Conservation (phyloP, 2,888 invertebrate species). For the Drosophila neotestacea region DNA sequence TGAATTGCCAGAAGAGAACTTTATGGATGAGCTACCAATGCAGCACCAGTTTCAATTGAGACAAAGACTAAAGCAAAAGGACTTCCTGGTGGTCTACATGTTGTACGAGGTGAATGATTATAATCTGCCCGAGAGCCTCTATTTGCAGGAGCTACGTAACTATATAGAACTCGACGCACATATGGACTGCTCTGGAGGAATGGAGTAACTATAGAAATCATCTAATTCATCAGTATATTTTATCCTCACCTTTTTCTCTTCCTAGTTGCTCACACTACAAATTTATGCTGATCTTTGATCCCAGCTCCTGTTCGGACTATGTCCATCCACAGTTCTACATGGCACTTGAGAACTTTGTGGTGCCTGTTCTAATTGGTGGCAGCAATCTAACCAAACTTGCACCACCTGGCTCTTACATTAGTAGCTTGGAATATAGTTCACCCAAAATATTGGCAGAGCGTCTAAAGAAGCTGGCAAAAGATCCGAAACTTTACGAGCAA, state of each 20-base stretch:
- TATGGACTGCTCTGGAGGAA: constrained; percentile 17
- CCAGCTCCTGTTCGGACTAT: constrained; percentile 88
- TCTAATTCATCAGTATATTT: too few species aligned
- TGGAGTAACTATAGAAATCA: constrained; percentile 33
- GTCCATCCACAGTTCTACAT: constrained; percentile 87
- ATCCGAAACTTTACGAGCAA: constrained; percentile 87
- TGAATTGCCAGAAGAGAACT: background rate
- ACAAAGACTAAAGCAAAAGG: constrained; percentile 21
- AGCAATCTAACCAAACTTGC: constrained; percentile 87
- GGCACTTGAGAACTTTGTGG: constrained; percentile 81
- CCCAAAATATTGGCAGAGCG: constrained; percentile 87
- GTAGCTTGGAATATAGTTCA: constrained; percentile 87
- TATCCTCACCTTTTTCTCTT: background rate
- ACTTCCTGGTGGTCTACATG: constrained; percentile 41
- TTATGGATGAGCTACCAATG: constrained; percentile 5
- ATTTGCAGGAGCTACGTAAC: constrained; percentile 47
- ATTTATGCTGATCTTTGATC: constrained; percentile 89
- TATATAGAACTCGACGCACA: constrained; percentile 38
- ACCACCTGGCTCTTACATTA: constrained; percentile 88
- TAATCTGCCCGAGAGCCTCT: constrained; percentile 43
- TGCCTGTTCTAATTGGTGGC: constrained; percentile 89
- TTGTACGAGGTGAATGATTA: constrained; percentile 48
- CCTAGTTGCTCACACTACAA: constrained; percentile 85
- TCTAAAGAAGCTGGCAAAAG: constrained; percentile 79
- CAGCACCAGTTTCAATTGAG: background rate